These are phyloP conservation scores for Spongilla lacustris DNA, from an alignment of 37 sponge, comb jelly and placozoan genomes.

Conservation along the genomic window DNA sequence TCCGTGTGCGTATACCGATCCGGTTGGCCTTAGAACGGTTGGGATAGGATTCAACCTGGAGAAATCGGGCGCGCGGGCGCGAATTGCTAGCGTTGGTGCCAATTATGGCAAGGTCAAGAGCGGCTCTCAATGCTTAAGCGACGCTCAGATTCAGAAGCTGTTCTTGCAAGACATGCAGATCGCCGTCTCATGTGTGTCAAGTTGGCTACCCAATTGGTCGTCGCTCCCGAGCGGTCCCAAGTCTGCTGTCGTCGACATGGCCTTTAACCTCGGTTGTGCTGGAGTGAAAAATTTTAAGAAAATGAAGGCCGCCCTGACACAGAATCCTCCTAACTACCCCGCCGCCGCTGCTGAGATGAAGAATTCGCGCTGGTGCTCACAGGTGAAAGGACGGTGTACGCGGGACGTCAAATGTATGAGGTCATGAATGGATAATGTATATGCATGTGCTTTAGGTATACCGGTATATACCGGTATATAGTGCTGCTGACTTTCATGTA, in stretches of 20 bases:
- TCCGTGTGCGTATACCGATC: conserved; percentile 44
- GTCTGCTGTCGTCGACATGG: conserved; percentile 52
- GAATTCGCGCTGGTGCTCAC: conserved; percentile 27
- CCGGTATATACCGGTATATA: too few relatives aligned
- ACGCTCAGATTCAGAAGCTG: conserved; percentile 38
- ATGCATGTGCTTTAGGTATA: too few relatives aligned
- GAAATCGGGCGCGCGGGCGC: conserved; percentile 37
- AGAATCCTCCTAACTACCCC: background rate
- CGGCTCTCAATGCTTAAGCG: conserved; percentile 38
- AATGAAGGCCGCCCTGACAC: conserved; percentile 4
- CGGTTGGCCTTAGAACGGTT: conserved; percentile 32
- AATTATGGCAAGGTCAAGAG: conserved; percentile 35
- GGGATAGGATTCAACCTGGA: conserved; percentile 54
- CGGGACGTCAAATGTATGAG: conserved; percentile 42
- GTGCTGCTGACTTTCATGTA: too few relatives aligned
- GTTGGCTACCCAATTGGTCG: conserved; percentile 18
- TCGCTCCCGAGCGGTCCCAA: background rate
- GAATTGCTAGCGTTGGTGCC: conserved; percentile 38
- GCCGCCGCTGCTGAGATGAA: conserved; percentile 26
- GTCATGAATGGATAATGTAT: too few relatives aligned
- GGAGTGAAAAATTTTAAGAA: conserved; percentile 5
- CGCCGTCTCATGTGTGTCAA: conserved; percentile 19
- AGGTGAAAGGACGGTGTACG: conserved; percentile 35
- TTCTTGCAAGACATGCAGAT: conserved; percentile 42
- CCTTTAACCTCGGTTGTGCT: conserved; percentile 51